Evolutionary conservation across 1,140 invertebrate genomes (phyloP), one percentile per base, ranked within the genome.

Genomic region (Zaprionus ghesquierei): DNA sequence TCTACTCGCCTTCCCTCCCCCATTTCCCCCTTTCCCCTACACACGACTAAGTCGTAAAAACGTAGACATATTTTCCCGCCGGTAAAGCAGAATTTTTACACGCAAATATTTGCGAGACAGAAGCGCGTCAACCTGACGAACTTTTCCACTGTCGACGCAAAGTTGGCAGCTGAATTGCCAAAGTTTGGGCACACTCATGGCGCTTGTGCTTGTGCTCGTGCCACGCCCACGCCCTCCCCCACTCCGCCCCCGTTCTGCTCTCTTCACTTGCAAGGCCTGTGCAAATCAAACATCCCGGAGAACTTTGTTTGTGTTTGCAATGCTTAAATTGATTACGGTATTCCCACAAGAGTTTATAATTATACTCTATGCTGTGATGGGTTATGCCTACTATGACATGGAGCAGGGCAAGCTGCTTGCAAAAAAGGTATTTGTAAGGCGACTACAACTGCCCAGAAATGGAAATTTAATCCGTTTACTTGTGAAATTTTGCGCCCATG

Each of bases 401-500:
- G 15, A 2, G 15, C 8, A 44, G 15, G 20, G 41, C 41, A 35
- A 33, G 29, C 2, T 25, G 20, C 13, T 5, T 38, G 33, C 18
- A 0, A 55, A 25, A 29, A 15, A 73, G 70, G 0, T n/a, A n/a
- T n/a, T n/a, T n/a, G 70, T 41, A 69, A 29, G 38, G 66, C 64
- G 69, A 2, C 2, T 41, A 0, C 1, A 0, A 9, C 35, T 15
- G 35, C n/a, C 35, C 35, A 15, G 6, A 15, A 55, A 31, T 50
- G 27, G 80, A 82, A 82, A 82, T 71, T 82, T 82, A 79, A 82
- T 82, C 80, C 79, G 79, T 82, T 82, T 82, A 79, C 79, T 84
- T 84, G 71, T 59, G 33, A 33, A 71, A 69, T 84, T 66, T 55
- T 56, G 27, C 46, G 59, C 35, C 66, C 68, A 70, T 78, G 81